These are phyloP conservation scores for Poeciliopsis gracilis DNA, from an alignment of 2,797 vertebrate species.

Conservation along the genomic window DNA sequence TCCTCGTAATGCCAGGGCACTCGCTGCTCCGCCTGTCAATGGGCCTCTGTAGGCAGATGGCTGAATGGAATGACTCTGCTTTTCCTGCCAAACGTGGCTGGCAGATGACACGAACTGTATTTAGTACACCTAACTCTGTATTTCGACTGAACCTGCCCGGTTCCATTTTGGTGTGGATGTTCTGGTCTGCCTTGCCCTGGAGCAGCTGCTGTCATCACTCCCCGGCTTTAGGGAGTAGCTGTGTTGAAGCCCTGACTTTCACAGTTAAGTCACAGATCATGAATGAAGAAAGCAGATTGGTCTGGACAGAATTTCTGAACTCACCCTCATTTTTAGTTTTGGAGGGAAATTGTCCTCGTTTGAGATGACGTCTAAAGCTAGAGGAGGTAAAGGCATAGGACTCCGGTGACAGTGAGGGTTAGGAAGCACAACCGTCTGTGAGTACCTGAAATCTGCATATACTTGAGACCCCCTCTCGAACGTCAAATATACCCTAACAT, in stretches of 20 bases:
- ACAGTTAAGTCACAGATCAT: background rate
- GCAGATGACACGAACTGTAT: constrained; percentile 34
- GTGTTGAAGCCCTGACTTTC: background rate
- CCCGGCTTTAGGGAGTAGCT: background rate
- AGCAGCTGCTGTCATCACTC: background rate
- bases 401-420: background rate
- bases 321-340: background rate
- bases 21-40: constrained; percentile 40
- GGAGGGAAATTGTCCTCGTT: background rate
- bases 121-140: background rate
- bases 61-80: constrained; percentile 50
- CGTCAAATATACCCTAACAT: background rate
- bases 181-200: background rate
- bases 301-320: background rate
- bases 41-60: constrained; percentile 54
- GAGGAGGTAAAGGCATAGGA: background rate
- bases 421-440: background rate
- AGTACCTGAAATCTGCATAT: background rate
- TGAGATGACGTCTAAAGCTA: background rate
- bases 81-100: constrained; percentile 18
- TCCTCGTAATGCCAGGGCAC: constrained; percentile 17
- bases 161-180: background rate
- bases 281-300: background rate
- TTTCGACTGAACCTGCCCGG: background rate
- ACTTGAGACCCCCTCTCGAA: background rate